phyloP scores from a whole-genome alignment of 2,113 vertebrate genomes.

The Alosa alosa region DNA sequence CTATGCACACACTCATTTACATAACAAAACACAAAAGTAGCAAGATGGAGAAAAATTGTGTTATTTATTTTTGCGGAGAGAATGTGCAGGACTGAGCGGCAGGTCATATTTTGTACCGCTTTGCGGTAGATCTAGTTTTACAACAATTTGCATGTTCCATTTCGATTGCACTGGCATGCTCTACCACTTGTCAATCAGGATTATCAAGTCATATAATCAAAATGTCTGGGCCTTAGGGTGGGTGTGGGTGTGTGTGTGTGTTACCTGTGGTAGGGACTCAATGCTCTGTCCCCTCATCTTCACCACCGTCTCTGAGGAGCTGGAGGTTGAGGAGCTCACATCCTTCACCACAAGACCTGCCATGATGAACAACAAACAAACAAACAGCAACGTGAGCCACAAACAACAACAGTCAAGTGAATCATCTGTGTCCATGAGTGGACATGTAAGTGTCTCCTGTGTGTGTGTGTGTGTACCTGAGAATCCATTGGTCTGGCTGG shows the following conservation, averaged over 20 bases:
- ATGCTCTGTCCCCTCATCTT: conserved; percentile 95
- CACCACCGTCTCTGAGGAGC: conserved; percentile 95
- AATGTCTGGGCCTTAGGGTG: background rate
- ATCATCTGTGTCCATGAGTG: no score
- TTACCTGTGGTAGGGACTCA: conserved; percentile 94
- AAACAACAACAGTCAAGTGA: no score
- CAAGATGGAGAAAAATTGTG: no score
- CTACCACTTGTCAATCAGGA: background rate
- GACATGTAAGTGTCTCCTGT: background rate
- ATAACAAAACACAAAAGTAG: no score
- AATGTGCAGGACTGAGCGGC: no score
- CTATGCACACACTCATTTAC: no score
- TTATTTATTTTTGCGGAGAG: no score
- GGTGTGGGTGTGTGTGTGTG: conserved; percentile 26
- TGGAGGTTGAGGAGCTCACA: conserved; percentile 92
- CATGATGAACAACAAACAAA: background rate
- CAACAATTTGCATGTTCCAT: background rate
- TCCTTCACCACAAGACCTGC: conserved; percentile 94
- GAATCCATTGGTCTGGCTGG: conserved; percentile 85
- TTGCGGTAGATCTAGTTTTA: background rate
- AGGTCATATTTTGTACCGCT: no score
- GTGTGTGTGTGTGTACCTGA: conserved; percentile 75
- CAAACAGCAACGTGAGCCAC: no score
- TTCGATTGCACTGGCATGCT: background rate
- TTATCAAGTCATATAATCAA: background rate